phyloP scores from a whole-genome alignment of 2,888 invertebrate species.

The Noctuana brunneofusca region DNA sequence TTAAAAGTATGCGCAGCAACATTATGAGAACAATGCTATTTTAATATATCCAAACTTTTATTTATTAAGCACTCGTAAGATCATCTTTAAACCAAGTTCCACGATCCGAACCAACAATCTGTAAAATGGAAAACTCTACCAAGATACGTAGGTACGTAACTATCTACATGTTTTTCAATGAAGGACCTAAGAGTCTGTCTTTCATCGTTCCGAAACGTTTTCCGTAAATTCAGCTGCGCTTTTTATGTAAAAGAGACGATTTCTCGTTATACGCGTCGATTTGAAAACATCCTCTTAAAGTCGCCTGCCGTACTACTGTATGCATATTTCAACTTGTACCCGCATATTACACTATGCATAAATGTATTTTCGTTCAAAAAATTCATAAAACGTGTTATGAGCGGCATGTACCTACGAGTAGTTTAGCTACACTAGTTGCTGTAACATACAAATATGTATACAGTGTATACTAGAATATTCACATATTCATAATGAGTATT shows the following conservation, averaged over 20 bases:
- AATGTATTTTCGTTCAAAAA: slow-evolving; percentile 25
- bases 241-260: slow-evolving; percentile 30
- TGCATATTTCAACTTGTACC: slow-evolving; percentile 28
- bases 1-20: no score
- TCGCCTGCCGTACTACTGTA: slow-evolving; percentile 16
- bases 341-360: slow-evolving; percentile 18
- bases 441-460: not conserved
- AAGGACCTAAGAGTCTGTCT: slow-evolving; percentile 29
- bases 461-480: not conserved
- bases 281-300: slow-evolving; percentile 31
- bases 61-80: not conserved
- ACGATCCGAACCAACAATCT: slow-evolving; percentile 6
- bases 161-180: slow-evolving; percentile 16
- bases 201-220: slow-evolving; percentile 23
- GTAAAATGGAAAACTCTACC: slow-evolving; percentile 14
- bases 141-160: slow-evolving; percentile 11
- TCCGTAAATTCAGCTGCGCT: slow-evolving; percentile 27
- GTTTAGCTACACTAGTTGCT: not conserved
- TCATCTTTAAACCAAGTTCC: not conserved
- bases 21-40: no score
- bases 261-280: slow-evolving; percentile 33
- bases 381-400: slow-evolving; percentile 21
- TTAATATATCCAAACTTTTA: no score
- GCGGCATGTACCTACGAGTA: not conserved
- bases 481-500: no score